Conservation (phyloP, 2,113 vertebrate species). For the Taurulus bubalis region DNA sequence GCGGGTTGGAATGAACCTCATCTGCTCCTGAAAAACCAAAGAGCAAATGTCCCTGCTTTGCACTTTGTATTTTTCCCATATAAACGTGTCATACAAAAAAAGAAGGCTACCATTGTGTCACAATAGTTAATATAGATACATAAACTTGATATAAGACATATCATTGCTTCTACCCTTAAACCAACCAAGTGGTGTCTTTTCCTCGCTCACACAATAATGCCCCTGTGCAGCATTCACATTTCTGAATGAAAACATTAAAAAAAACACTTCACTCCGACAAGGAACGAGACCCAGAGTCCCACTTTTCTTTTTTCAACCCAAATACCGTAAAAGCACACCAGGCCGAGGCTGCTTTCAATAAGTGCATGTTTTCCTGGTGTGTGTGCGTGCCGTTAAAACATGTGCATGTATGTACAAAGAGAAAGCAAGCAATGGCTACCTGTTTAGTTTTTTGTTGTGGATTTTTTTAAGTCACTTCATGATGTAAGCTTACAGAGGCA, state of each 20-base stretch:
- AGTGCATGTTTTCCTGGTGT: conserved; percentile 54
- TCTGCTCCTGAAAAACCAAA: conserved; percentile 39
- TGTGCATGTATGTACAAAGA: conserved; percentile 37
- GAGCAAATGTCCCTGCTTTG: conserved; percentile 66
- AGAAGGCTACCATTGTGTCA: conserved; percentile 58
- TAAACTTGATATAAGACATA: conserved; percentile 58
- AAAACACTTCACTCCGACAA: conserved; percentile 73
- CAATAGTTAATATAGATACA: conserved; percentile 51
- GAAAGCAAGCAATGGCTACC: conserved; percentile 51
- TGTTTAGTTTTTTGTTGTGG: background rate
- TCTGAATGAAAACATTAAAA: conserved; percentile 69
- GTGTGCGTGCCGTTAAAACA: conserved; percentile 16
- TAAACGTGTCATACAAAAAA: conserved; percentile 64
- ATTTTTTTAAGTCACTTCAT: conserved; percentile 63
- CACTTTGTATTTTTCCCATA: conserved; percentile 67
- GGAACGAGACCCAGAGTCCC: conserved; percentile 53
- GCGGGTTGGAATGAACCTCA: conserved; percentile 30
- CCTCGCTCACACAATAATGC: conserved; percentile 77
- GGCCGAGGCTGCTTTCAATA: conserved; percentile 51
- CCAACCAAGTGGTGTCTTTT: conserved; percentile 64
- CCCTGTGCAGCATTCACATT: conserved; percentile 82
- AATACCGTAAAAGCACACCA: conserved; percentile 48
- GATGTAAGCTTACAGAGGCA: conserved; percentile 61
- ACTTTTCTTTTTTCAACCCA: conserved; percentile 26
- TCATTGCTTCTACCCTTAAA: conserved; percentile 73